phyloP scores from a whole-genome alignment of 2,797 vertebrate species.

The Sebastes diploproa region DNA sequence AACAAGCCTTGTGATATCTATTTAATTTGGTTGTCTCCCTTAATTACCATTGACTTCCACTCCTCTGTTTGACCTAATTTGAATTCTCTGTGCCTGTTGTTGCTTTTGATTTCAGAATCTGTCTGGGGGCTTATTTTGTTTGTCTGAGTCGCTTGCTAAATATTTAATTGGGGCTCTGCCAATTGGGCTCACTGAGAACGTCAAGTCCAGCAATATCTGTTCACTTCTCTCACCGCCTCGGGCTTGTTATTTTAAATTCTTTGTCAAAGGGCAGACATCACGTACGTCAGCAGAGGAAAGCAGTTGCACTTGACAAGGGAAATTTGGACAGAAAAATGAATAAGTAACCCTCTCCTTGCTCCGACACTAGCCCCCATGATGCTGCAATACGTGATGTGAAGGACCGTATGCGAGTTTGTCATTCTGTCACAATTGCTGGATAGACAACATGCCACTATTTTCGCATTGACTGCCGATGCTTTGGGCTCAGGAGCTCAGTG shows the following conservation, averaged over 20 bases:
- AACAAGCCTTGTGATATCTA: conserved; percentile 41
- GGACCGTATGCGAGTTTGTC: not conserved
- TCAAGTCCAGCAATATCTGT: conserved; percentile 54
- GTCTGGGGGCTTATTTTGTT: conserved; percentile 68
- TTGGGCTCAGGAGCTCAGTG: not conserved
- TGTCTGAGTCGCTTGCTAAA: conserved; percentile 66
- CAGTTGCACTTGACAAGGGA: conserved; percentile 4
- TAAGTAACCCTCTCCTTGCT: not conserved
- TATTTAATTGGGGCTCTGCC: conserved; percentile 68
- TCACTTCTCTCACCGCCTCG: conserved; percentile 25
- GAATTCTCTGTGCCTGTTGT: conserved; percentile 57
- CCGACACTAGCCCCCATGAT: not conserved
- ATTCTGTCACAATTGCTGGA: not conserved
- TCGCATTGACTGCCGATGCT: not conserved
- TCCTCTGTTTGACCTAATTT: conserved; percentile 65
- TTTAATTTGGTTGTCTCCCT: conserved; percentile 64
- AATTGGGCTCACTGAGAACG: conserved; percentile 51
- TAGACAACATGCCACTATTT: not conserved
- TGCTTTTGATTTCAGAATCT: conserved; percentile 69
- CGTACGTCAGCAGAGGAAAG: conserved; percentile 10
- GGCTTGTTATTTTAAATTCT: conserved; percentile 11
- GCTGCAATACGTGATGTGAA: not conserved
- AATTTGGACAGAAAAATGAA: conserved; percentile 22
- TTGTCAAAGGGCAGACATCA: conserved; percentile 31
- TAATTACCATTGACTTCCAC: conserved; percentile 66